Evolutionary conservation across 2,888 invertebrate species (phyloP).

Genomic region (Dexiosoma caninum): DNA sequence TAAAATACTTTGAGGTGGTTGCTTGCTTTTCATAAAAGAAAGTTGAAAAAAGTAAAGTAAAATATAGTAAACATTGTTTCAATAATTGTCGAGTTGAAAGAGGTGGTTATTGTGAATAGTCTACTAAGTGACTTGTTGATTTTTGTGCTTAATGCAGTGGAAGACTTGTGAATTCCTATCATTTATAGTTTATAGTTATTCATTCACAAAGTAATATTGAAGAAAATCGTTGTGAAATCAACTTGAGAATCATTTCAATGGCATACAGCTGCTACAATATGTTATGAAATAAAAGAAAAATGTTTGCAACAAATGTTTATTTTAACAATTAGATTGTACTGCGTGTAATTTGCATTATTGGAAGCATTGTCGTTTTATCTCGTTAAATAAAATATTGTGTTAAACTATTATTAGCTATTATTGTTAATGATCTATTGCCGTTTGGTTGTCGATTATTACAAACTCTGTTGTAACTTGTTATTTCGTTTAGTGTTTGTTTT

Average conservation of each 20-base stretch:
- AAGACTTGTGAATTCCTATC: too few species aligned
- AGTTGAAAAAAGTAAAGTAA: not conserved
- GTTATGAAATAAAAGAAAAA: not conserved
- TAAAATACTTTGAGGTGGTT: constrained; percentile 42
- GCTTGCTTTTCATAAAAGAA: not conserved
- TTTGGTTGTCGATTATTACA: constrained; percentile 8
- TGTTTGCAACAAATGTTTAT: not conserved
- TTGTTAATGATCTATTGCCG: constrained; percentile 41
- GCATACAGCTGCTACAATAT: not conserved
- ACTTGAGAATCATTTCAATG: not conserved
- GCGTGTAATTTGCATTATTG: constrained; percentile 7
- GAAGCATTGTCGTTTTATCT: constrained; percentile 31
- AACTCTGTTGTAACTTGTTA: constrained; percentile 50
- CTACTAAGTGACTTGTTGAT: not conserved
- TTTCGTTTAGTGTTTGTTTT: constrained; percentile 34
- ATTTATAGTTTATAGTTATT: too few species aligned
- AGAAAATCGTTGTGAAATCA: not conserved
- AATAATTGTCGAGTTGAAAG: not conserved
- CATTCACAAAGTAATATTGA: not conserved
- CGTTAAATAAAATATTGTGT: not conserved
- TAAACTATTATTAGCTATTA: constrained; percentile 29
- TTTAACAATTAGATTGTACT: constrained; percentile 11
- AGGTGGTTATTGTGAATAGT: not conserved
- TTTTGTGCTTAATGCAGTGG: not conserved
- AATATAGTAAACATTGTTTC: not conserved